Conservation (phyloP, 1,140 invertebrate genomes). For the Contarinia nasturtii region DNA sequence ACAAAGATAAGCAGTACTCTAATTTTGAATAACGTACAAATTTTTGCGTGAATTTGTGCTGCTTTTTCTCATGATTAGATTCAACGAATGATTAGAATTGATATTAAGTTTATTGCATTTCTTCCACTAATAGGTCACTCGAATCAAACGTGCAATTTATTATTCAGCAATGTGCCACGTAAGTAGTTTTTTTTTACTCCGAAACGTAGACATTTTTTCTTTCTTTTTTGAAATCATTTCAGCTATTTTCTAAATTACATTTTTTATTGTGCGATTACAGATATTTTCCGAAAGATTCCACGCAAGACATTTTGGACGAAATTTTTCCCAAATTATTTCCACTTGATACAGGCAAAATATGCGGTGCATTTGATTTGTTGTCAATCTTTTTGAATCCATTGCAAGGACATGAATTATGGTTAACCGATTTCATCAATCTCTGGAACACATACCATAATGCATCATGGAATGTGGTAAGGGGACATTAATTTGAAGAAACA, state of each 20-base stretch:
- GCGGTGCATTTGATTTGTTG: conserved; percentile 38
- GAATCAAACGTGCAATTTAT: conserved; percentile 14
- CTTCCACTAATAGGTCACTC: conserved; percentile 11
- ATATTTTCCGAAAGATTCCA: conserved; percentile 56
- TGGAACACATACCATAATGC: conserved; percentile 57
- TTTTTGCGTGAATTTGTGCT: background rate
- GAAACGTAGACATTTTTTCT: too few species aligned
- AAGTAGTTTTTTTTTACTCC: conserved; percentile 18
- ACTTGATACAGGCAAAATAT: conserved; percentile 35
- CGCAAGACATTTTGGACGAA: conserved; percentile 75
- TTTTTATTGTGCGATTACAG: background rate
- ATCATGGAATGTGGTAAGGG: conserved; percentile 53
- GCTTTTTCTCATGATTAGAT: background rate
- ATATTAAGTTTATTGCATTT: background rate
- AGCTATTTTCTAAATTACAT: too few species aligned
- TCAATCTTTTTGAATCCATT: conserved; percentile 52
- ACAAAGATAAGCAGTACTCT: background rate
- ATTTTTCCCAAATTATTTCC: conserved; percentile 58
- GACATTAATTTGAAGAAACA: background rate
- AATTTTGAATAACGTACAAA: background rate
- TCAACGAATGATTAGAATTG: background rate
- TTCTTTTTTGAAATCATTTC: background rate
- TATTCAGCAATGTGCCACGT: conserved; percentile 11
- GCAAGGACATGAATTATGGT: conserved; percentile 58
- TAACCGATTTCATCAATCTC: conserved; percentile 60